Conservation (phyloP, 2,888 invertebrate species). For the Tenthredo scrophulariae region DNA sequence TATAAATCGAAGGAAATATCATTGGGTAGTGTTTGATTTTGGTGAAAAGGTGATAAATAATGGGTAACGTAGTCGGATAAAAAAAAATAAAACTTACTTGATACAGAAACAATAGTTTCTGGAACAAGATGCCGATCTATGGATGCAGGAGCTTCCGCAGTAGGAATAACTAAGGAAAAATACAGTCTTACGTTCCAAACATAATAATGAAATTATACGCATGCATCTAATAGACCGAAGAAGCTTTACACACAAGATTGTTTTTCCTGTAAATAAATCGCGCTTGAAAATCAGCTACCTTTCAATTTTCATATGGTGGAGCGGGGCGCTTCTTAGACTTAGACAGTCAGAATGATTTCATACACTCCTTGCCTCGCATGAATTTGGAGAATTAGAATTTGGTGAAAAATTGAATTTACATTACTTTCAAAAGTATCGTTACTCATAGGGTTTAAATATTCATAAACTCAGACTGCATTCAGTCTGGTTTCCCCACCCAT, state of each 20-base stretch:
- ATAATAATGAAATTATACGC: constrained; percentile 39
- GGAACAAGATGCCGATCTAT: constrained; percentile 62
- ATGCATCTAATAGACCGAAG: not conserved
- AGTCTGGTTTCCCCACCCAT: not conserved
- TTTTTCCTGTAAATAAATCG: not conserved
- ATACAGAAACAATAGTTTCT: constrained; percentile 65
- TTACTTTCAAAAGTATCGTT: too few relatives aligned
- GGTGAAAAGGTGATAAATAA: constrained; percentile 22
- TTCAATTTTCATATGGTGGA: not conserved
- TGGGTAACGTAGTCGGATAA: constrained; percentile 39
- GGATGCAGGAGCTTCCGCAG: constrained; percentile 60
- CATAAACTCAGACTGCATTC: not conserved
- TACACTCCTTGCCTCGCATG: too few relatives aligned
- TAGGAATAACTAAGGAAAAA: constrained; percentile 63
- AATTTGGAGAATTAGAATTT: too few relatives aligned
- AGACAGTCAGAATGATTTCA: not conserved
- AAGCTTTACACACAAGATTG: not conserved
- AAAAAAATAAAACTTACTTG: constrained; percentile 63
- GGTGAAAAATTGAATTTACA: too few relatives aligned
- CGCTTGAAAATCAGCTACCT: not conserved
- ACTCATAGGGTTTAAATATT: not conserved
- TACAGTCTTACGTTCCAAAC: constrained; percentile 27
- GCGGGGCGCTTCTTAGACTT: not conserved
- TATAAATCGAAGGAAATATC: not conserved
- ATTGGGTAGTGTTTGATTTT: not conserved